A percentile compares a stretch with the other conserved stretches of the same genome.
Conservation (phyloP, 2,797 vertebrate genomes). For the Sebastes matsubarae region DNA sequence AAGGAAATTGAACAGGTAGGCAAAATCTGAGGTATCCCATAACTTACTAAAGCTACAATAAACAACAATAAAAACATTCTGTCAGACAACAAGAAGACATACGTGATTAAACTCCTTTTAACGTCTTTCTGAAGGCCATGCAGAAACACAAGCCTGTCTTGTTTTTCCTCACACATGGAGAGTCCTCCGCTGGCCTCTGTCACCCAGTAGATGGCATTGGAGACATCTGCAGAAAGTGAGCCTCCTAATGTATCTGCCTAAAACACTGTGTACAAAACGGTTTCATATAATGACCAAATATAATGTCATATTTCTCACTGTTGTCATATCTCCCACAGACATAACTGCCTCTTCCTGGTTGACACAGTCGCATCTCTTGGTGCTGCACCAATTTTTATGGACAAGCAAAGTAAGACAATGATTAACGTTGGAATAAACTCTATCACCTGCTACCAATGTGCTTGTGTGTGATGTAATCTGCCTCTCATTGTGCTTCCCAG, state of each 20-base stretch:
- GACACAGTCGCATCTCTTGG: slow-evolving; percentile 94
- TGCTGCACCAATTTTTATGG: slow-evolving; percentile 93
- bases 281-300: background rate
- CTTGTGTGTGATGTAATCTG: background rate
- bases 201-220: slow-evolving; percentile 92
- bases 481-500: slow-evolving; percentile 70
- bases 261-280: background rate
- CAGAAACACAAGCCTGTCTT: slow-evolving; percentile 86
- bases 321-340: slow-evolving; percentile 71
- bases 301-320: background rate
- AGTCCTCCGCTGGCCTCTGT: slow-evolving; percentile 92
- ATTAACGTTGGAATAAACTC: background rate
- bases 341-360: slow-evolving; percentile 92
- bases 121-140: slow-evolving; percentile 79
- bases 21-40: background rate
- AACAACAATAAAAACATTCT: background rate
- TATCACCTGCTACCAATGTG: background rate
- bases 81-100: background rate
- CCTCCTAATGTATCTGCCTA: background rate
- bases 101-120: background rate
- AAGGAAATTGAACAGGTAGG: slow-evolving; percentile 90
- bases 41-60: background rate
- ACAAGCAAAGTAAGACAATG: slow-evolving; percentile 88
- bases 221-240: slow-evolving; percentile 91
- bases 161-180: slow-evolving; percentile 95